These are phyloP conservation scores for Procambarus virginalis DNA, from an alignment of 1,140 invertebrate genomes.

Conservation along the genomic window DNA sequence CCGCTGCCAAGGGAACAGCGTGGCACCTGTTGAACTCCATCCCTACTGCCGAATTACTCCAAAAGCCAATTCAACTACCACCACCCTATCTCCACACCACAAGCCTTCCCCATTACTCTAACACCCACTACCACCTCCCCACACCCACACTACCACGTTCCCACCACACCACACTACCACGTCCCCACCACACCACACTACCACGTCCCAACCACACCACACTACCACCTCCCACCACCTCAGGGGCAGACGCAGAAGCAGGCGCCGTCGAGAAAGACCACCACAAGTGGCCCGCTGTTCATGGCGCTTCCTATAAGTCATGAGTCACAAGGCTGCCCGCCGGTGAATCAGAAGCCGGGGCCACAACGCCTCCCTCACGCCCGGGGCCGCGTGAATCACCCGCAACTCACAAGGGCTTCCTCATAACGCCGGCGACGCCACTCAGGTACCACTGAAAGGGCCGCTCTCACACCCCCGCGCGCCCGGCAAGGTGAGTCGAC, in stretches of 20 bases:
- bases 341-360: constrained; percentile 10
- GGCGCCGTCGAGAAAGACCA: neutral
- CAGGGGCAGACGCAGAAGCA: neutral
- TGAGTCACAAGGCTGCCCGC: constrained; percentile 29
- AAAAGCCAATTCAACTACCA: no score
- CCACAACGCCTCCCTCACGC: constrained; percentile 40
- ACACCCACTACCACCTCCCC: no score
- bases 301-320: constrained; percentile 22
- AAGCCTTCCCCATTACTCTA: no score
- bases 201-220: no score
- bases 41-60: no score
- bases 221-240: neutral
- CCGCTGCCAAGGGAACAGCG: no score
- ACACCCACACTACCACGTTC: no score
- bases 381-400: constrained; percentile 21
- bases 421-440: constrained; percentile 15
- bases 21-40: no score
- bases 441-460: constrained; percentile 24
- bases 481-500: neutral
- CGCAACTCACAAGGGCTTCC: constrained; percentile 30
- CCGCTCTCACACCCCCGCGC: neutral
- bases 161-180: no score
- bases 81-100: no score
- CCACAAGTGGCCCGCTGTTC: constrained; percentile 39
- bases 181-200: no score